Evolutionary conservation across 2,797 vertebrate species (phyloP).

Genomic region (Podarcis lilfordi): DNA sequence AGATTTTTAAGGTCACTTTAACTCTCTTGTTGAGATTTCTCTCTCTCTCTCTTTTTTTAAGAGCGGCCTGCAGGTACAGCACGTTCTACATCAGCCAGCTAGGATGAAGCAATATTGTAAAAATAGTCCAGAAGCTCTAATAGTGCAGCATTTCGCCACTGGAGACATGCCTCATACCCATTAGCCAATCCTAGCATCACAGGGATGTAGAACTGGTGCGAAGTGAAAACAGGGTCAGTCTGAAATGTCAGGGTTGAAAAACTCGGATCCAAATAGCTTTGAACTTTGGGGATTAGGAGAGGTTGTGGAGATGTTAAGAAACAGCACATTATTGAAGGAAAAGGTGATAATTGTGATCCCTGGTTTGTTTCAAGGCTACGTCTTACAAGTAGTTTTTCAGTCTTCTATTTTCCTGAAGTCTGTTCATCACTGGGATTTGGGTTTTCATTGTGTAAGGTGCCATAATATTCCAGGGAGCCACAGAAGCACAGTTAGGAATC

Average conservation of each 20-base stretch:
- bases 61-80: conserved; percentile 39
- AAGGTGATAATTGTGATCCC: neutral
- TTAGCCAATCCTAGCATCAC: conserved; percentile 44
- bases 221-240: conserved; percentile 31
- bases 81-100: conserved; percentile 36
- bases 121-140: conserved; percentile 45
- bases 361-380: neutral
- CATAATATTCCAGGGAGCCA: neutral
- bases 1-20: conserved; percentile 48
- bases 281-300: conserved; percentile 44
- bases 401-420: neutral
- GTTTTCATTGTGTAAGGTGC: conserved; percentile 1
- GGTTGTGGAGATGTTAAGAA: neutral
- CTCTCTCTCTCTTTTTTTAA: conserved; percentile 14
- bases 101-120: conserved; percentile 17
- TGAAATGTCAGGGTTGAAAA: conserved; percentile 40
- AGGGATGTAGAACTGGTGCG: conserved; percentile 9
- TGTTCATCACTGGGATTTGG: neutral
- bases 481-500: neutral
- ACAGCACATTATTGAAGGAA: conserved; percentile 23
- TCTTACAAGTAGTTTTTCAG: neutral
- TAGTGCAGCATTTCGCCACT: conserved; percentile 43
- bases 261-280: conserved; percentile 42
- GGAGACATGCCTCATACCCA: conserved; percentile 25
- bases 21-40: conserved; percentile 1